These are phyloP conservation scores for Himantopus leucocephalus DNA, from an alignment of 2,113 vertebrate genomes.

Conservation along the genomic window DNA sequence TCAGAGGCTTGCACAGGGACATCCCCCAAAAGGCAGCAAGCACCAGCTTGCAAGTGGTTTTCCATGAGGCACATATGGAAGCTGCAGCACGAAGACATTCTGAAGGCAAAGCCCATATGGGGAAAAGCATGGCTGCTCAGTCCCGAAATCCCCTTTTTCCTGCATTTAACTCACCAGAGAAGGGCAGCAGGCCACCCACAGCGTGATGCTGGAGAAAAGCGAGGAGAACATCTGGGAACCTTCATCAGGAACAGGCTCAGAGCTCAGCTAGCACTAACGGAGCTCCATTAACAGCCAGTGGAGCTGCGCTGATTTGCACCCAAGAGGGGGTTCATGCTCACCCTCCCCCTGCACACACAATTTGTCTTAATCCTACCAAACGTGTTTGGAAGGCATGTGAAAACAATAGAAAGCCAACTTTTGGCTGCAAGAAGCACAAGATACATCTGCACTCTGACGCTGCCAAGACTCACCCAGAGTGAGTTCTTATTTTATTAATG, in stretches of 20 bases:
- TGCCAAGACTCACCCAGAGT: conserved; percentile 42
- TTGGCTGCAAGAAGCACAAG: conserved; percentile 8
- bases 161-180: neutral
- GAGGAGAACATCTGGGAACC: conserved; percentile 16
- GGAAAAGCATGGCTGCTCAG: neutral
- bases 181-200: conserved; percentile 6
- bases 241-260: neutral
- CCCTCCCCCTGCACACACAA: neutral
- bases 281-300: neutral
- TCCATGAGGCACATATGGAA: neutral
- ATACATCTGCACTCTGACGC: conserved; percentile 12
- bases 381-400: neutral
- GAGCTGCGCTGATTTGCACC: neutral
- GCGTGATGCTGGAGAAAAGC: neutral
- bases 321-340: neutral
- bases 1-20: neutral
- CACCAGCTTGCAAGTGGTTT: neutral
- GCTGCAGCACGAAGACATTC: neutral
- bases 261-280: neutral
- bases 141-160: neutral
- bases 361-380: conserved; percentile 29
- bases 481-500: conserved; percentile 31
- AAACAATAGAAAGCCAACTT: conserved; percentile 15
- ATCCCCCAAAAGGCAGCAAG: neutral
- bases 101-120: neutral